Evolutionary conservation across 2,888 invertebrate species (phyloP), one percentile per base, ranked within the genome.

Genomic region (Stenodera caucasica): DNA sequence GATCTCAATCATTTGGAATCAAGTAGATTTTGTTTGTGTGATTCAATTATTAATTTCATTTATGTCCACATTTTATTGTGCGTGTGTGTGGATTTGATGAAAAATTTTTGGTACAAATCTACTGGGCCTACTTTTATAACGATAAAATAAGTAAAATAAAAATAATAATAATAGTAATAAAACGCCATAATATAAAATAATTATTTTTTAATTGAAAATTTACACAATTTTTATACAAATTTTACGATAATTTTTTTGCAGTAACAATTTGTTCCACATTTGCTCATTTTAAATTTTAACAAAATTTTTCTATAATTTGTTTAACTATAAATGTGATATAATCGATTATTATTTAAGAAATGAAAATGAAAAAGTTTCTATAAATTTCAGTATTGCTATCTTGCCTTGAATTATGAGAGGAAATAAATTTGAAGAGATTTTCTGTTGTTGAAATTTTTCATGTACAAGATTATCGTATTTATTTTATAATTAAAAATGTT

Each of bases 61-160:
- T 23, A n/a, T 8, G n/a, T 12, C 14, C 14, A 50, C 40, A 55
- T 30, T 49, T 21, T 15, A n/a, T n/a, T n/a, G n/a, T n/a, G n/a
- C n/a, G n/a, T n/a, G 37, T 40, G 58, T 55, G 49, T 40, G 49
- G 60, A 51, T 45, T 30, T 55, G 14, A 55, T 53, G 49, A 5
- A 50, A 9, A 57, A 50, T 57, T 57, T 33, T 45, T 45, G 45
- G 45, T 45, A 45, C 45, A 45, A 45, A 45, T 45, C 45, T 21
- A 21, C 45, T 45, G 21, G 45, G 45, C 45, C 45, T 45, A 45
- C 45, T 45, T 45, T 45, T 45, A 45, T 45, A 45, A 45, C n/a
- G n/a, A n/a, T n/a, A 21, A 21, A 45, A 18, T 9, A 45, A 1
- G 3, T 12, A 1, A 2, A 32, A 32, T 1, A 32, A 32, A 8